A percentile compares a stretch with the other conserved stretches of the same genome.
phyloP scores from a whole-genome alignment of 2,113 vertebrate genomes.

The Spermophilus dauricus region DNA sequence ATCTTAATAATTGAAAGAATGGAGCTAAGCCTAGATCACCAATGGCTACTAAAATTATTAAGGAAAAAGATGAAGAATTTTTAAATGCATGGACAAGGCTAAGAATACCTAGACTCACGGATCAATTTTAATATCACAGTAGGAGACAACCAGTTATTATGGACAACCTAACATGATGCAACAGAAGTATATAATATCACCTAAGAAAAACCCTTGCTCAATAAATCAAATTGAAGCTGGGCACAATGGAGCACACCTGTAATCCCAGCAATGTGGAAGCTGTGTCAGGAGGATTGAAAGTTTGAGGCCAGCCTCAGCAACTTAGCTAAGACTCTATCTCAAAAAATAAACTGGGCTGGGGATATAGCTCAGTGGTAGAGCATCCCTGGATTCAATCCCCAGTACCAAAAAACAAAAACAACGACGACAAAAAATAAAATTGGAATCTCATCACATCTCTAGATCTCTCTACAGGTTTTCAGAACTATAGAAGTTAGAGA shows the following conservation, averaged over 20 bases:
- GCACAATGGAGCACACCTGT: too few species aligned
- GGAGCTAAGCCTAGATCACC: neutral
- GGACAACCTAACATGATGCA: neutral
- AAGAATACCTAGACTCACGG: neutral
- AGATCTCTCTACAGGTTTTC: too few species aligned
- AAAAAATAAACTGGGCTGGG: too few species aligned
- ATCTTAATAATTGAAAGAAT: neutral
- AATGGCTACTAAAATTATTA: neutral
- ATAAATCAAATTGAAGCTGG: too few species aligned
- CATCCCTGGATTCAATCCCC: too few species aligned
- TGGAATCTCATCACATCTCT: neutral
- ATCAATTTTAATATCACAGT: neutral
- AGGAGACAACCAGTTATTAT: neutral
- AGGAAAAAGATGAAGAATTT: constrained; percentile 2
- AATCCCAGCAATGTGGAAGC: too few species aligned
- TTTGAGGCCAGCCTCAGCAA: too few species aligned
- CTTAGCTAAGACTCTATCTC: too few species aligned
- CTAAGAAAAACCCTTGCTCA: too few species aligned
- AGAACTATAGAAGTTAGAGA: neutral
- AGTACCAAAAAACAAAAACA: too few species aligned
- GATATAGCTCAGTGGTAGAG: too few species aligned
- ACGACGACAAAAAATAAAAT: neutral
- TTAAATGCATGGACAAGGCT: neutral
- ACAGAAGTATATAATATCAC: neutral
- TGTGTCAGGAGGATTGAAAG: too few species aligned